Evolutionary conservation across 2,888 invertebrate species (phyloP).

Genomic region (Crocallis elinguaria): DNA sequence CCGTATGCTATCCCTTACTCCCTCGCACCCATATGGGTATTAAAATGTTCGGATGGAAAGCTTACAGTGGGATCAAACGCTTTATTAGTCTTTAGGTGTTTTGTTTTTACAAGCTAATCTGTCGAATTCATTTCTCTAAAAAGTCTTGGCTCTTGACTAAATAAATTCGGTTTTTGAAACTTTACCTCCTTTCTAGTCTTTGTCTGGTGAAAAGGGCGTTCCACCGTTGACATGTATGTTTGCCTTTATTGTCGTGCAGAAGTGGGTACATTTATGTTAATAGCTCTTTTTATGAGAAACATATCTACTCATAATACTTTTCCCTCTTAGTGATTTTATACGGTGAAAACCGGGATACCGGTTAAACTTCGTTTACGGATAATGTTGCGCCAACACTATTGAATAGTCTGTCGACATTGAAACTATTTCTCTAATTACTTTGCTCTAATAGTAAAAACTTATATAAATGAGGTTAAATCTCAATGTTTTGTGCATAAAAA

Average conservation of each 20-base stretch:
- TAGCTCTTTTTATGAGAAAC: slow-evolving; percentile 32
- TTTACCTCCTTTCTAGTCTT: slow-evolving; percentile 22
- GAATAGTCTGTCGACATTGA: background rate
- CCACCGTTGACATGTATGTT: slow-evolving; percentile 38
- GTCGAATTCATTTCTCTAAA: slow-evolving; percentile 16
- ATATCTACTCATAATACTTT: slow-evolving; percentile 19
- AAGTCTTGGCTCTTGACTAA: slow-evolving; percentile 23
- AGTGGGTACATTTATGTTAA: slow-evolving; percentile 39
- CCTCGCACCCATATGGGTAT: slow-evolving; percentile 34
- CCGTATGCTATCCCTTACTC: slow-evolving; percentile 45
- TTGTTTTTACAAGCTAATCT: slow-evolving; percentile 18
- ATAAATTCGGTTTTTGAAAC: slow-evolving; percentile 19
- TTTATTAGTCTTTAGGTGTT: slow-evolving; percentile 24
- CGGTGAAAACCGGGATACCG: background rate
- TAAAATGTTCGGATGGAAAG: slow-evolving; percentile 35
- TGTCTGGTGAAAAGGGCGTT: slow-evolving; percentile 36
- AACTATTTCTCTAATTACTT: background rate
- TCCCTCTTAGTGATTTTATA: slow-evolving; percentile 4
- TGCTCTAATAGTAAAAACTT: background rate
- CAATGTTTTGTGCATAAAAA: background rate
- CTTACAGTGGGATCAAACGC: slow-evolving; percentile 34
- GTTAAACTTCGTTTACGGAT: slow-evolving; percentile 5
- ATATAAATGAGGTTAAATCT: background rate
- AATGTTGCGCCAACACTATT: slow-evolving; percentile 15
- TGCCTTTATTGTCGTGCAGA: slow-evolving; percentile 37